These are phyloP conservation scores for Macroramphosus scolopax DNA, from an alignment of 2,797 vertebrate species.

Conservation along the genomic window DNA sequence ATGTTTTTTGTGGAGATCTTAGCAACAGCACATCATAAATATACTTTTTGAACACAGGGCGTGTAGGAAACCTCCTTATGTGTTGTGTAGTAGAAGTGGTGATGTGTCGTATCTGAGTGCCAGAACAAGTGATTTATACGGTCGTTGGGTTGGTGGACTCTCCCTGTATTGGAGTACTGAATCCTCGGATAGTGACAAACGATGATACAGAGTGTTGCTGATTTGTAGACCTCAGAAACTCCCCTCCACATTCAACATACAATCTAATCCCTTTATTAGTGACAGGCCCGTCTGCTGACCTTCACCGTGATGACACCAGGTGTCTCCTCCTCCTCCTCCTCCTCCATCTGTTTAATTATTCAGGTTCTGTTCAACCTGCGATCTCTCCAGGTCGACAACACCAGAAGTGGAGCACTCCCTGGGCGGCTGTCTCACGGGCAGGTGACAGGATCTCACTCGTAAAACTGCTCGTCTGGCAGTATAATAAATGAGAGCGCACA, in stretches of 20 bases:
- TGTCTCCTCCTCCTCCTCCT: constrained; percentile 63
- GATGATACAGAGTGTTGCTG: constrained; percentile 13
- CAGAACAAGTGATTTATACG: too few relatives aligned
- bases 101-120: too few relatives aligned
- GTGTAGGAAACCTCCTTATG: too few relatives aligned
- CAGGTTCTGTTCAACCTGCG: constrained; percentile 55
- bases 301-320: constrained; percentile 61
- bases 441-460: constrained; percentile 50
- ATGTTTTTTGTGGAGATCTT: too few relatives aligned
- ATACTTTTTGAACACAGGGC: too few relatives aligned
- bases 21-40: too few relatives aligned
- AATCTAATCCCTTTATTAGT: constrained; percentile 50
- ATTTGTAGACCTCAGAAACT: constrained; percentile 24
- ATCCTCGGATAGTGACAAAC: background rate
- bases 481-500: constrained; percentile 51
- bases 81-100: too few relatives aligned
- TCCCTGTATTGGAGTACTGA: constrained; percentile 5
- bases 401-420: constrained; percentile 57
- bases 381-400: constrained; percentile 43
- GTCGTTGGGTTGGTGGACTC: background rate
- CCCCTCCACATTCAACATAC: constrained; percentile 15
- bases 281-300: constrained; percentile 60
- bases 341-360: constrained; percentile 74
- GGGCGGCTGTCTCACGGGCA: constrained; percentile 35
- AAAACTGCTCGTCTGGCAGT: constrained; percentile 42